phyloP scores from a whole-genome alignment of 2,113 vertebrate species.

The Spilogale gracilis region DNA sequence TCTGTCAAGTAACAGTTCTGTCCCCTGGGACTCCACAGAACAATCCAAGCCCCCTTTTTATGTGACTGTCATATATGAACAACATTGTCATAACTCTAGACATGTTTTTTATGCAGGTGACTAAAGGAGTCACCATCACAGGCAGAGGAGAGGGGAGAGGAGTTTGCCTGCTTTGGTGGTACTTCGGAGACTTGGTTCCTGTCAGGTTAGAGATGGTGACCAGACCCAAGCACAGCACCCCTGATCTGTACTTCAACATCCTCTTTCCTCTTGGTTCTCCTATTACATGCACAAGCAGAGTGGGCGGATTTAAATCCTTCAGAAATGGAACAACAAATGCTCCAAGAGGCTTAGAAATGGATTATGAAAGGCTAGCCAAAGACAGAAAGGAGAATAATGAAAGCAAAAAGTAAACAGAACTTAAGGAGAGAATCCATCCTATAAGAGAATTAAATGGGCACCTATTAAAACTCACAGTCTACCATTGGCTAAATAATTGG shows the following conservation, averaged over 20 bases:
- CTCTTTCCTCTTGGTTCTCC: neutral
- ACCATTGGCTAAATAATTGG: neutral
- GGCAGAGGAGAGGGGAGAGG: neutral
- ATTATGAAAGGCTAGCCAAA: neutral
- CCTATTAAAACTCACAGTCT: neutral
- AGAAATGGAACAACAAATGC: neutral
- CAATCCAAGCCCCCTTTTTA: neutral
- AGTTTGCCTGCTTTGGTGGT: neutral
- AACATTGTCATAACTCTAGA: neutral
- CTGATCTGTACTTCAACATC: neutral
- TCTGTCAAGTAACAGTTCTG: neutral
- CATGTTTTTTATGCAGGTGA: neutral
- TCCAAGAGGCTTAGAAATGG: neutral
- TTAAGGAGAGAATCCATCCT: neutral
- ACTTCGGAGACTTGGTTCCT: neutral
- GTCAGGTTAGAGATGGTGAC: neutral
- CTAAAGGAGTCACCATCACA: neutral
- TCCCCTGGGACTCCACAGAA: neutral
- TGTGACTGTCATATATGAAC: neutral
- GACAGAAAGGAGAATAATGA: neutral
- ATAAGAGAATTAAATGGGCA: neutral
- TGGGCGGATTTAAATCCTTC: neutral
- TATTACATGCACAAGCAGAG: neutral
- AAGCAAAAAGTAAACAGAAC: neutral
- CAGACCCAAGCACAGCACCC: fast-evolving